A percentile compares a stretch with the other conserved stretches of the same genome.
Evolutionary conservation across 2,113 vertebrate species (phyloP).

Genomic region (Malurus alboscapulatus): DNA sequence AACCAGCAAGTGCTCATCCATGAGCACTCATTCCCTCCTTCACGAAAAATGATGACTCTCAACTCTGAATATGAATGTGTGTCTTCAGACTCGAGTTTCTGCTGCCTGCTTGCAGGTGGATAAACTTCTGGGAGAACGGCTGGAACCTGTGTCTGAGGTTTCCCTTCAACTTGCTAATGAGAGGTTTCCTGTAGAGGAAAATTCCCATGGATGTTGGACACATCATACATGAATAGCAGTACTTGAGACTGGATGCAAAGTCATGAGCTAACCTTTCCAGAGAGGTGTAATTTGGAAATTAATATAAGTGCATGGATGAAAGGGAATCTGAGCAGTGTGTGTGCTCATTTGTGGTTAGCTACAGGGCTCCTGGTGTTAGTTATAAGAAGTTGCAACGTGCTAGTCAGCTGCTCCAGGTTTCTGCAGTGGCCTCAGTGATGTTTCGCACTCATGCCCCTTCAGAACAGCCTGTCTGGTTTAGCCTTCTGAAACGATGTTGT

Average conservation of each 20-base stretch:
- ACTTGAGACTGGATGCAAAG: neutral
- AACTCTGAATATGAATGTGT: neutral
- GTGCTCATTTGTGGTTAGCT: neutral
- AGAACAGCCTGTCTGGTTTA: neutral
- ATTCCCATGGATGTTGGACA: neutral
- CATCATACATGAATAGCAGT: neutral
- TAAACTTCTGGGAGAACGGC: neutral
- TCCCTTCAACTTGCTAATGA: neutral
- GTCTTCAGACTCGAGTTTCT: neutral
- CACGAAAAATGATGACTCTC: neutral
- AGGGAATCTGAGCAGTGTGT: neutral
- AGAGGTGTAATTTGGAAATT: neutral
- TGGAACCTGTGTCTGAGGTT: neutral
- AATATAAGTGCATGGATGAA: neutral
- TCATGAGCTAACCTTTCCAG: neutral
- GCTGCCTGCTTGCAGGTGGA: neutral
- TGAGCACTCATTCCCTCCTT: neutral
- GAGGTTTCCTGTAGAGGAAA: neutral
- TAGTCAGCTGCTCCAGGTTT: neutral
- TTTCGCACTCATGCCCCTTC: neutral
- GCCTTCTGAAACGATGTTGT: neutral
- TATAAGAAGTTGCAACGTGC: too few relatives aligned
- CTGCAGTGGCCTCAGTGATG: neutral
- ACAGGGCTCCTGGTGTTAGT: neutral
- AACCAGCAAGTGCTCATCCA: neutral